Percentiles rank a stretch among this genome's conserved stretches.
phyloP scores from a whole-genome alignment of 2,113 vertebrate genomes.

The Entomyzon cyanotis region DNA sequence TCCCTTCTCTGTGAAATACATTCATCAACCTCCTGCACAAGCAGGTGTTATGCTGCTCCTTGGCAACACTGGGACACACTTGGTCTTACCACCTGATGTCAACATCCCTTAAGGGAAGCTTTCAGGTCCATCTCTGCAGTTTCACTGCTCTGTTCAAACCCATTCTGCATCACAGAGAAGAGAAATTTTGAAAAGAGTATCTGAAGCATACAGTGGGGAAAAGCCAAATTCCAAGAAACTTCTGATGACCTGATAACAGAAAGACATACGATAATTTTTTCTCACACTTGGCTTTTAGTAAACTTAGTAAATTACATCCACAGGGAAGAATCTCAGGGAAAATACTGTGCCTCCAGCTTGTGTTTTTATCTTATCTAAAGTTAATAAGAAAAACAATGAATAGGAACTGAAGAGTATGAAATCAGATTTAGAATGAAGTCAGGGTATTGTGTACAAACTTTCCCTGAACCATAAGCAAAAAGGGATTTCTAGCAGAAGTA shows the following conservation, averaged over 20 bases:
- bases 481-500: not conserved
- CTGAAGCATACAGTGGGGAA: not conserved
- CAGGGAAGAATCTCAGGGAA: not conserved
- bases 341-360: not conserved
- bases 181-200: not conserved
- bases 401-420: not conserved
- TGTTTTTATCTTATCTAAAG: not conserved
- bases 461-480: not conserved
- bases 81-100: not conserved
- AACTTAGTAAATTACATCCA: conserved; percentile 18
- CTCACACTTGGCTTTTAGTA: conserved; percentile 14
- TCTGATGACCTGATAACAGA: not conserved
- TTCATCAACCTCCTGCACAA: not conserved
- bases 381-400: conserved; percentile 36
- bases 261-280: not conserved
- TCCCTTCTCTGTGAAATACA: not conserved
- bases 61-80: not conserved
- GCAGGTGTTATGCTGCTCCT: not conserved
- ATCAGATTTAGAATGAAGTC: conserved; percentile 12
- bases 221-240: conserved; percentile 7
- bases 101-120: not conserved
- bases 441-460: not conserved
- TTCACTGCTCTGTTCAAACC: not conserved
- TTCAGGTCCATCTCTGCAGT: not conserved
- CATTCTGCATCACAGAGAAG: not conserved